Conservation (phyloP, 1,140 invertebrate species). For the Platorchestia sp. region DNA sequence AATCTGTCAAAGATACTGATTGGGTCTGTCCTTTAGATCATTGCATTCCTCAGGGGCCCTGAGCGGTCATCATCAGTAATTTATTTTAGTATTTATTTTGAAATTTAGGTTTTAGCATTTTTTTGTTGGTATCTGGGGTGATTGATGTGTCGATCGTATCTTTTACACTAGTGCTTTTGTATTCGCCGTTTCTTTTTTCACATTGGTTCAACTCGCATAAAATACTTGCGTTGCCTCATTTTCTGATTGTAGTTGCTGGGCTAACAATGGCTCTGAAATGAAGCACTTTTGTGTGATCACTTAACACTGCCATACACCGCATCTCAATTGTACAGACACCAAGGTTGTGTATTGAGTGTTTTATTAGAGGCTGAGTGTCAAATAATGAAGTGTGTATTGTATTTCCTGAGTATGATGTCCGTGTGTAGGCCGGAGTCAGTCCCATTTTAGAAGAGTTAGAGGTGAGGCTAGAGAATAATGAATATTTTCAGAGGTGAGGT, state of each 20-base stretch:
- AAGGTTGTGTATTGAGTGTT: background rate
- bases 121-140: background rate
- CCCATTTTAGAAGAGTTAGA: too few species aligned
- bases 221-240: background rate
- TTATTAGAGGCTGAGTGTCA: background rate
- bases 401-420: background rate
- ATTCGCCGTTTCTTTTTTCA: background rate
- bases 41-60: background rate
- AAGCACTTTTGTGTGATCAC: background rate
- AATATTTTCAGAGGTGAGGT: too few species aligned
- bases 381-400: background rate
- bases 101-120: background rate
- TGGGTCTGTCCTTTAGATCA: background rate
- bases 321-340: background rate
- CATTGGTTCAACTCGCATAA: background rate
- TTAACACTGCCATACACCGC: background rate
- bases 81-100: background rate
- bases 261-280: background rate
- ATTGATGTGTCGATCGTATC: background rate
- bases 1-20: background rate
- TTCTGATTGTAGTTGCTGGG: background rate
- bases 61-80: background rate
- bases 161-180: background rate
- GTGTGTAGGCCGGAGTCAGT: too few species aligned
- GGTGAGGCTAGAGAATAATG: too few species aligned